Evolutionary conservation across 2,888 invertebrate species (phyloP), one percentile per base, ranked within the genome.

Genomic region (Cheilosia variabilis): DNA sequence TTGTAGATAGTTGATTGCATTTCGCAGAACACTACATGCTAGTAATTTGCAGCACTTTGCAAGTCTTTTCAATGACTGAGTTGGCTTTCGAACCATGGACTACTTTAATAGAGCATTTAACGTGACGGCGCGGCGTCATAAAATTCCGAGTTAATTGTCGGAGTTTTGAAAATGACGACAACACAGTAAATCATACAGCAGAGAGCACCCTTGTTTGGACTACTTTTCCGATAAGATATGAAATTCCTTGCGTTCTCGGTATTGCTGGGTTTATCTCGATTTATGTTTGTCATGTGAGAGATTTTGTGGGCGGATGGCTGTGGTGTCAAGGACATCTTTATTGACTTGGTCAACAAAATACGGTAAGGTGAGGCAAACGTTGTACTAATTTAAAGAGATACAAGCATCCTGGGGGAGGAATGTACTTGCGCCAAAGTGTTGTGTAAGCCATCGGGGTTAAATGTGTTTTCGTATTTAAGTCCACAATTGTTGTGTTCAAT

Each of bases 91-190:
- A 43, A 71, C 62, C 19, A 17, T 57, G 34, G 65, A 41, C 57
- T 50, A 58, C 31, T 34, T 27, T 41, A 13, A 31, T 57, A 47
- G 27, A 34, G n/a, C 13, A 50, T 65, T 58, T 65, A 37, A 69
- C 63, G 63, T 69, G 69, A 77, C 63, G 19, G 22, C 57, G 58
- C 43, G 58, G 58, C 52, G 69, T 50, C 63, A 63, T 52, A 71
- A 45, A 71, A 52, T 71, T 71, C 71, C 71, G 19, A 77, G 69
- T 82, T 77, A 71, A 71, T 77, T 82, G 60, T 47, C 60, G 52
- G 45, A 65, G 63, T 53, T 60, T 60, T 31, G 17, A 68, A 17
- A 65, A 53, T 22, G 10, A 37, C 6, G 2, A 62, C 34, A n/a
- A 43, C 10, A 17, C 34, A 19, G 52, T 50, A 27, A 22, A 15